Conservation (phyloP, 2,797 vertebrate genomes). For the Sebastes glaucus region DNA sequence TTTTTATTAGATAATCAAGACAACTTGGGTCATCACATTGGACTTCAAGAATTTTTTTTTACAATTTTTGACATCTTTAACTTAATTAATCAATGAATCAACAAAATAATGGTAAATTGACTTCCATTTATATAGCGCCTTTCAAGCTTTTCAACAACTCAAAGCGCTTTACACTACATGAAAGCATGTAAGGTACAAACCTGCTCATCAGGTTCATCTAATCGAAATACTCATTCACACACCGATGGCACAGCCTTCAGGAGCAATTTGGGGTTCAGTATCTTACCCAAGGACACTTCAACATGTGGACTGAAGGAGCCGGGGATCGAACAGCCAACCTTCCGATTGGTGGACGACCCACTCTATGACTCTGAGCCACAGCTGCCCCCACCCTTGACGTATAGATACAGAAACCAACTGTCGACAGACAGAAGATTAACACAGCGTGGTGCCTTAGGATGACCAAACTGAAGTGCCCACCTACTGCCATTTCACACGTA, state of each 20-base stretch:
- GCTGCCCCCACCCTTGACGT: too few species aligned
- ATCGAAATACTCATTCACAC: too few species aligned
- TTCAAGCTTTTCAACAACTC: accelerated
- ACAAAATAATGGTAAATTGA: not conserved
- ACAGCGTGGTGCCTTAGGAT: not conserved
- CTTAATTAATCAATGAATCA: not conserved
- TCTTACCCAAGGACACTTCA: too few species aligned
- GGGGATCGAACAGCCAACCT: too few species aligned
- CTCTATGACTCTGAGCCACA: too few species aligned
- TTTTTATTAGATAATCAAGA: not conserved
- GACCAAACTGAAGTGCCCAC: not conserved
- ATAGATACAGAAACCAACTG: too few species aligned
- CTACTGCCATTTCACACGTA: not conserved
- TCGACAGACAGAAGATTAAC: not conserved
- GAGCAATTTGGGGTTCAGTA: too few species aligned
- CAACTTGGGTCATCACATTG: not conserved
- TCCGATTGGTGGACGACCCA: too few species aligned
- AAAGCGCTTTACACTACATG: too few species aligned
- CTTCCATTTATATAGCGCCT: too few species aligned
- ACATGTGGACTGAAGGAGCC: too few species aligned
- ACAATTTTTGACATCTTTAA: not conserved
- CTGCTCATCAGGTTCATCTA: too few species aligned
- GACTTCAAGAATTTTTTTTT: not conserved
- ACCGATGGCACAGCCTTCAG: accelerated
- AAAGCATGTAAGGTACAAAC: accelerated